These are phyloP conservation scores for Oenanthe melanoleuca DNA, from an alignment of 2,113 vertebrate genomes.

Conservation along the genomic window DNA sequence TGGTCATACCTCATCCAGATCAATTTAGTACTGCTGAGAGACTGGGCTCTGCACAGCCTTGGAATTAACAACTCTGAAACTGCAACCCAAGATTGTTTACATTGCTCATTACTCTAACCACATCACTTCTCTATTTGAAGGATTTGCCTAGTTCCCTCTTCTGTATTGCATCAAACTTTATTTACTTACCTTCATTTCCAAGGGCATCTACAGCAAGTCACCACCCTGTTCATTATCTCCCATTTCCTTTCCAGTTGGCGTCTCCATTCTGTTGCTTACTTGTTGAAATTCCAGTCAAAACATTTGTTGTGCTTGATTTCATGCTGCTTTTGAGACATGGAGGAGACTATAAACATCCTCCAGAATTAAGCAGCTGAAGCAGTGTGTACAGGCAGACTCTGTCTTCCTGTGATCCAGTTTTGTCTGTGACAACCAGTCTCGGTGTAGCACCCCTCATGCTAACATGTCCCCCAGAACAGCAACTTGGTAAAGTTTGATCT, in stretches of 20 bases:
- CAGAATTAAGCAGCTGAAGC: background rate
- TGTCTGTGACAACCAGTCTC: background rate
- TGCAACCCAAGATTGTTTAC: background rate
- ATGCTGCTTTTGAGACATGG: background rate
- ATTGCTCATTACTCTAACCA: background rate
- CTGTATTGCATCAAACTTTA: background rate
- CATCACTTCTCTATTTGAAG: background rate
- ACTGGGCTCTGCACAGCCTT: background rate
- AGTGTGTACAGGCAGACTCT: background rate
- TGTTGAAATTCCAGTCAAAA: background rate
- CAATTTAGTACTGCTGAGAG: background rate
- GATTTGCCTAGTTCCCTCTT: background rate
- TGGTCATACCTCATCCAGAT: background rate
- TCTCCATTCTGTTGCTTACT: background rate
- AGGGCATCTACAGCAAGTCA: background rate
- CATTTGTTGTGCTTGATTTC: background rate
- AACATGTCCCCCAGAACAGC: background rate
- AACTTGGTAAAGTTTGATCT: background rate
- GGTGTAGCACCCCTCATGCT: fast-evolving
- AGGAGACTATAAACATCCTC: background rate
- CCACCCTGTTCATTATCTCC: background rate
- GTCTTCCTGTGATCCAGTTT: background rate
- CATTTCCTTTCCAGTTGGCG: background rate
- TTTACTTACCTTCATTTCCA: background rate
- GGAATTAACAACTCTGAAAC: background rate